phyloP scores from a whole-genome alignment of 2,888 invertebrate species.

The Nemurella pictetii region DNA sequence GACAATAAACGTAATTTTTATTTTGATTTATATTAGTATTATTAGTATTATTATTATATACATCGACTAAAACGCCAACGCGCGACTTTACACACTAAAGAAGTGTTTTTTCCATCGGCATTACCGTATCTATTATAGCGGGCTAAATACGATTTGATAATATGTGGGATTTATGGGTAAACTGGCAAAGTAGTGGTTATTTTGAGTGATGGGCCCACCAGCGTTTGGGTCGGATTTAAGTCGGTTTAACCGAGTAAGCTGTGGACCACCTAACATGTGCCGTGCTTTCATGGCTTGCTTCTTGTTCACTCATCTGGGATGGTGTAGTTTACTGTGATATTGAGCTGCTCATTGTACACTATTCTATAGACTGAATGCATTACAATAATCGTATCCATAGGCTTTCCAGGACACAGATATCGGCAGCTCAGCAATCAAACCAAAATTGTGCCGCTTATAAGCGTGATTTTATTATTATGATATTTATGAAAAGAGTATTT shows the following conservation, averaged over 20 bases:
- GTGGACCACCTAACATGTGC: background rate
- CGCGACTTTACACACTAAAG: too few relatives aligned
- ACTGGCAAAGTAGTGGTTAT: background rate
- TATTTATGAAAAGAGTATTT: too few relatives aligned
- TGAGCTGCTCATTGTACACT: background rate
- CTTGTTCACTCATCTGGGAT: background rate
- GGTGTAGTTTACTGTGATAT: background rate
- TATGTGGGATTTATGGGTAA: background rate
- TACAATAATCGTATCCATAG: background rate
- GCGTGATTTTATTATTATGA: too few relatives aligned
- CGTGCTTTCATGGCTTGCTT: background rate
- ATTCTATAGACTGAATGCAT: background rate
- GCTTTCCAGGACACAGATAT: background rate
- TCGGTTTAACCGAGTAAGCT: background rate
- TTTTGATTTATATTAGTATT: too few relatives aligned
- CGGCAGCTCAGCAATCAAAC: background rate
- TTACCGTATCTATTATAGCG: background rate
- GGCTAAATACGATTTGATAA: background rate
- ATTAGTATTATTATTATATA: too few relatives aligned
- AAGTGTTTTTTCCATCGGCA: too few relatives aligned
- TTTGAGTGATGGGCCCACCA: background rate
- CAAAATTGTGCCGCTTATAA: background rate
- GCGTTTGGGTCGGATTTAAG: background rate
- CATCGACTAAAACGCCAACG: too few relatives aligned
- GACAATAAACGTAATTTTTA: too few relatives aligned